Percentiles rank a stretch among this genome's conserved stretches.
Conservation (phyloP, 2,113 vertebrate species). For the Podarcis muralis region DNA sequence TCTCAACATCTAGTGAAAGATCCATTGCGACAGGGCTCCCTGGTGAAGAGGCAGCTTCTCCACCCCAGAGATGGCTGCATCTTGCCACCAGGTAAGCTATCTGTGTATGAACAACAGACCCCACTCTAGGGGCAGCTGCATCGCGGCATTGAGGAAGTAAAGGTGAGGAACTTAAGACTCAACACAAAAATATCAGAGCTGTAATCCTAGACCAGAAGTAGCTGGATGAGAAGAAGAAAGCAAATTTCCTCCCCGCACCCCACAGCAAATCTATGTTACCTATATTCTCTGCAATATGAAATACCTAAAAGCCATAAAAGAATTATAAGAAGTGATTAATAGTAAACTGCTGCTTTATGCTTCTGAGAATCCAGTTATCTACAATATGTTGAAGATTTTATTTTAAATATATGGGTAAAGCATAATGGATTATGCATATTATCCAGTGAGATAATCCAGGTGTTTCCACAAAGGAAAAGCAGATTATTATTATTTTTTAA, state of each 20-base stretch:
- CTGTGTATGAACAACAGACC: background rate
- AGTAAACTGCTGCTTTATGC: background rate
- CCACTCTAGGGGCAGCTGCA: slow-evolving; percentile 20
- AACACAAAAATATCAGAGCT: background rate
- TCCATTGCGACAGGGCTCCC: background rate
- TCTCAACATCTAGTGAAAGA: background rate
- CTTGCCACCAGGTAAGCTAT: background rate
- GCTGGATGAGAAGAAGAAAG: background rate
- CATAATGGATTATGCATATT: background rate
- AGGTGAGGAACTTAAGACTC: background rate
- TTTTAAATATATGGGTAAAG: slow-evolving; percentile 15
- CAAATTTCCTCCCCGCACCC: no score
- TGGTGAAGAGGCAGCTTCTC: slow-evolving; percentile 7
- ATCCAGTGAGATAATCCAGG: background rate
- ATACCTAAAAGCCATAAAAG: background rate
- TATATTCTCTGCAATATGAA: background rate
- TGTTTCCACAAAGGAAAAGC: background rate
- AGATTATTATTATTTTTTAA: background rate
- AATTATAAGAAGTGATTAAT: background rate
- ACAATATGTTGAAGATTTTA: background rate
- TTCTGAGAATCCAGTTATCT: background rate
- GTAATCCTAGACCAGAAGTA: background rate
- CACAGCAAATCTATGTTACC: background rate
- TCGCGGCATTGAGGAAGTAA: background rate
- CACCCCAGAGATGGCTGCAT: slow-evolving; percentile 4